phyloP scores from a whole-genome alignment of 2,888 invertebrate genomes.

The Acanthacorydalis orientalis region DNA sequence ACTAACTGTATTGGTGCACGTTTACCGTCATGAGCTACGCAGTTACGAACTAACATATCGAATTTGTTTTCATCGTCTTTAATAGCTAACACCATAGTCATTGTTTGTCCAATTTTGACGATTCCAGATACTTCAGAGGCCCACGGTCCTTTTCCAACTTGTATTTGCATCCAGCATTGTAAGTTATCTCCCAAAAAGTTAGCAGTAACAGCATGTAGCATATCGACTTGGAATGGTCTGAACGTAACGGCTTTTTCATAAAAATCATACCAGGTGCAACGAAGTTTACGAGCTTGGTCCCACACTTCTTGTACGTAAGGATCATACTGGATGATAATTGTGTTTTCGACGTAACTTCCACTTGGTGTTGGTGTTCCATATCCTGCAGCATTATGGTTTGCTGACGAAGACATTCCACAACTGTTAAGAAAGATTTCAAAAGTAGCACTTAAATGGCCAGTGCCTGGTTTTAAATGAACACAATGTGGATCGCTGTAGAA shows the following conservation, averaged over 20 bases:
- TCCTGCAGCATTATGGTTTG: slow-evolving; percentile 66
- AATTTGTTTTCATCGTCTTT: slow-evolving; percentile 93
- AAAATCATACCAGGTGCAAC: slow-evolving; percentile 93
- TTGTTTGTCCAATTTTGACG: slow-evolving; percentile 89
- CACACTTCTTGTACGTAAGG: slow-evolving; percentile 90
- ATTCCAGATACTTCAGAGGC: slow-evolving; percentile 93
- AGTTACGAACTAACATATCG: slow-evolving; percentile 87
- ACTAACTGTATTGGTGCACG: slow-evolving; percentile 84
- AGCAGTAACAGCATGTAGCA: slow-evolving; percentile 86
- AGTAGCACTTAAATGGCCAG: slow-evolving; percentile 78
- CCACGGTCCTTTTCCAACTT: slow-evolving; percentile 92
- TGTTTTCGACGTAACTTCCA: slow-evolving; percentile 87
- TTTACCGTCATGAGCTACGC: slow-evolving; percentile 89
- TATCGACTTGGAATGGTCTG: slow-evolving; percentile 89
- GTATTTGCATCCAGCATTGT: slow-evolving; percentile 96
- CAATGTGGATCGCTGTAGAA: slow-evolving; percentile 85
- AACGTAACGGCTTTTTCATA: slow-evolving; percentile 91
- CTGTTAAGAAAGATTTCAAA: slow-evolving; percentile 88
- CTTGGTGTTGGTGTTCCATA: slow-evolving; percentile 81
- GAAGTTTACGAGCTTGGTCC: slow-evolving; percentile 83
- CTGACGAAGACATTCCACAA: slow-evolving; percentile 89
- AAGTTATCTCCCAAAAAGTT: slow-evolving; percentile 91
- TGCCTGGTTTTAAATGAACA: slow-evolving; percentile 80
- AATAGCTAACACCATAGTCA: slow-evolving; percentile 93
- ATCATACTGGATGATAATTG: slow-evolving; percentile 88